These are phyloP conservation scores for Octomys mimax DNA, from an alignment of 2,797 vertebrate genomes.

Conservation along the genomic window DNA sequence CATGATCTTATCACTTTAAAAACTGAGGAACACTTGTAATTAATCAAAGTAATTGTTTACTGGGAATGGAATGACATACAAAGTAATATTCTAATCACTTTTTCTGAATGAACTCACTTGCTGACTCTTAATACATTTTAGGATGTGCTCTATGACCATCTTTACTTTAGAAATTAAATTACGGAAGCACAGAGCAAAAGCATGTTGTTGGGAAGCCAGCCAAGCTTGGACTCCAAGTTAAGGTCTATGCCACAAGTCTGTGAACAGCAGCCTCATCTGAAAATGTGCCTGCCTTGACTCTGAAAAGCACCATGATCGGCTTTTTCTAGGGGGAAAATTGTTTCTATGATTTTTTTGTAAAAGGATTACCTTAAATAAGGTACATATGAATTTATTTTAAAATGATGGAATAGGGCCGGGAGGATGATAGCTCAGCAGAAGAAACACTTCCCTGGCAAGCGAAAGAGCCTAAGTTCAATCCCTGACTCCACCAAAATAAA, in stretches of 20 bases:
- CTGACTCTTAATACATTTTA: background rate
- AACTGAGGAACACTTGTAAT: background rate
- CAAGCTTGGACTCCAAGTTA: background rate
- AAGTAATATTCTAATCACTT: constrained; percentile 3
- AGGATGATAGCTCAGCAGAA: too few relatives aligned
- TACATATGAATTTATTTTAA: background rate
- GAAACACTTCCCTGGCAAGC: too few relatives aligned
- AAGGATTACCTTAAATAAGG: background rate
- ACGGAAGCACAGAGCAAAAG: background rate
- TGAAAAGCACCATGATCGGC: background rate
- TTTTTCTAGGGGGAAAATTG: background rate
- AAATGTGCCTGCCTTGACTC: background rate
- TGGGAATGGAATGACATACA: background rate
- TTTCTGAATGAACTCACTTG: background rate
- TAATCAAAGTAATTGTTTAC: background rate
- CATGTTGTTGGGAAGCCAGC: background rate
- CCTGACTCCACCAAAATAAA: too few relatives aligned
- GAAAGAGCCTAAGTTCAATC: too few relatives aligned
- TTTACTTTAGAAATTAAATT: constrained; percentile 29
- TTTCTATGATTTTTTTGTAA: background rate
- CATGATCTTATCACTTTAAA: background rate
- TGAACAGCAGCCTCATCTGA: background rate
- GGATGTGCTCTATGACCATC: background rate
- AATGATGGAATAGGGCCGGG: background rate
- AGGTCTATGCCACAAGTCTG: background rate